Percentiles rank a stretch among this genome's conserved stretches.
These are phyloP conservation scores for Siniperca knerii DNA, from an alignment of 2,113 vertebrate species.

Conservation along the genomic window DNA sequence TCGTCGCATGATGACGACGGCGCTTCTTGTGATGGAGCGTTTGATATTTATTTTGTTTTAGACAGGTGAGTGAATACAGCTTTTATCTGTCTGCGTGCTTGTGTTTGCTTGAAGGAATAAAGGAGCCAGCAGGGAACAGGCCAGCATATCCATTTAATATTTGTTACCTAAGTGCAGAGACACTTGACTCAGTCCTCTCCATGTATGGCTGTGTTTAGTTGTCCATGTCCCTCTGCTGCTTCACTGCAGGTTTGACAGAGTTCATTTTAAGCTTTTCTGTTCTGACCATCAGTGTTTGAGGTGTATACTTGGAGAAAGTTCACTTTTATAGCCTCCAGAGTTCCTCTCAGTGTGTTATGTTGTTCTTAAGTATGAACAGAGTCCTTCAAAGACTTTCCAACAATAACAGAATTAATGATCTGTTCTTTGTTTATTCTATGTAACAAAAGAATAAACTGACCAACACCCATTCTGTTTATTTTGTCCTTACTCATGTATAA, in stretches of 20 bases:
- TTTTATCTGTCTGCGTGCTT: background rate
- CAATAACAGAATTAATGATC: background rate
- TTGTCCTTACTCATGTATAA: background rate
- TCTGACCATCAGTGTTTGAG: background rate
- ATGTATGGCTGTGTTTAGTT: conserved; percentile 80
- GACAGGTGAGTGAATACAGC: conserved; percentile 78
- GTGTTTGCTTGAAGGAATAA: background rate
- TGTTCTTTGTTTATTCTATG: background rate
- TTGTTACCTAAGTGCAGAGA: background rate
- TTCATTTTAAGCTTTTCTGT: conserved; percentile 5
- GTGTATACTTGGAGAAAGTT: background rate
- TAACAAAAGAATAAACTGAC: background rate
- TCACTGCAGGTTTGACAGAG: conserved; percentile 9
- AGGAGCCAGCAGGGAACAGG: background rate
- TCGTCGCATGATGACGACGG: conserved; percentile 75
- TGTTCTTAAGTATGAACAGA: background rate
- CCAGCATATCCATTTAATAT: background rate
- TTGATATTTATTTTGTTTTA: conserved; percentile 91
- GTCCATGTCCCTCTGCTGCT: conserved; percentile 6
- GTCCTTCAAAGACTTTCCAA: background rate
- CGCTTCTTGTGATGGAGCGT: conserved; percentile 89
- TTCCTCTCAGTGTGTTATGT: background rate
- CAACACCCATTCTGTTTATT: conserved; percentile 2
- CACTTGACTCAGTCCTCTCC: conserved; percentile 52
- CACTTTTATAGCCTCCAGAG: background rate